Base-by-base conservation (phyloP, 2,113 vertebrate species). In the Clarias batrachus region DNA sequence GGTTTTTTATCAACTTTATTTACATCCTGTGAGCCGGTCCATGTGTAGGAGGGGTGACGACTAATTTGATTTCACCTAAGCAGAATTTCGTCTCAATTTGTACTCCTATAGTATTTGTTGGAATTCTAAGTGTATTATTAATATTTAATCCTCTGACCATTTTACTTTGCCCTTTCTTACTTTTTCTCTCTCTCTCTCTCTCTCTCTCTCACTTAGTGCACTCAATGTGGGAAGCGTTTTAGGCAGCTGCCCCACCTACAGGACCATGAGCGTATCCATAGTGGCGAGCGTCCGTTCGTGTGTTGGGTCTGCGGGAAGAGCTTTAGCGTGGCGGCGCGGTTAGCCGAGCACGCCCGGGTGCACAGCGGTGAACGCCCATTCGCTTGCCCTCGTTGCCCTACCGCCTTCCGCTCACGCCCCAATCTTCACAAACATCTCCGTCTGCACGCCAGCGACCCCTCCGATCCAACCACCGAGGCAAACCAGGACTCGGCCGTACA, bases 231-330 rank as follows among this genome's bases (percentile, higher is more conserved):
- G 37, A 96, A 96, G 90, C 92, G 95, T 66, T 96, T 96, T 90
- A 94, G 95, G 71, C 95, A 96, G 91, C 92, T 96, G 70, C 95
- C 95, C 27, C 95, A 96, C 82, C 92, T 96, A 83, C 94, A 95
- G 92, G 95, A 96, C 89, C 95, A 96, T 4, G 95, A 95, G 93
- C 94, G 95, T 33, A 95, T 95, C 91, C 95, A 96, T 91, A 93
- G 93, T 0, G 95, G 95, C 0, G 85, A 93, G 91, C 93, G 95
- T 0, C 95, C 95, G 0, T 96, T 96, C 89, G 93, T 93, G 82
- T 96, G 95, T 92, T 95, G 94, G 95, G 94, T 96, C 54, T 96
- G 95, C 3, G 95, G 95, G 9, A 94, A 94, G 91, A 95, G 93
- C 82, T 96, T 96, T 91, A 94, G 94, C 3, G 95, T 96, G 21